Percentiles rank a stretch among this genome's conserved stretches.
phyloP scores from a whole-genome alignment of 2,113 vertebrate species.

The Oplegnathus fasciatus region DNA sequence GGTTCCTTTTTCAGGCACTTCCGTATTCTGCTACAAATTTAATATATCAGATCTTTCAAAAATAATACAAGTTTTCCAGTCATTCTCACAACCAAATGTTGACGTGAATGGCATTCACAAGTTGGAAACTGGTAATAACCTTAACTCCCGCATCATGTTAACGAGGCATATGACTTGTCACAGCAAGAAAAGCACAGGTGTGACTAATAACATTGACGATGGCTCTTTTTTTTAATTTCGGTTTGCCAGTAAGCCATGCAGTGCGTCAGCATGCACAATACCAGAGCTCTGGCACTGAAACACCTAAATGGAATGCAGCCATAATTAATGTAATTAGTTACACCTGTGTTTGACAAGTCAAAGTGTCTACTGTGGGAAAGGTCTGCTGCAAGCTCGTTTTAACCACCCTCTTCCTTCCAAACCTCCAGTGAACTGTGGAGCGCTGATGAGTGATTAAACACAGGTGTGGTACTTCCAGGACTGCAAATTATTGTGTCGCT shows the following conservation, averaged over 20 bases:
- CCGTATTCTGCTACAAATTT: not conserved
- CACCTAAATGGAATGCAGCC: slow-evolving; percentile 7
- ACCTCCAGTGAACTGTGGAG: slow-evolving; percentile 4
- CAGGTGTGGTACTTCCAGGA: slow-evolving; percentile 18
- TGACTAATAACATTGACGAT: not conserved
- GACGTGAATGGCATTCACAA: not conserved
- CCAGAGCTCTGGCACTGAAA: not conserved
- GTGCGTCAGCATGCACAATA: slow-evolving; percentile 22
- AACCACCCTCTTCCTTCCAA: not conserved
- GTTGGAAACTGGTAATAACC: not conserved
- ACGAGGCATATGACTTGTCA: not conserved
- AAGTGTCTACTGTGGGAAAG: not conserved
- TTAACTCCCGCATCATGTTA: too few species aligned
- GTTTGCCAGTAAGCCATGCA: not conserved
- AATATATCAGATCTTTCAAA: not conserved
- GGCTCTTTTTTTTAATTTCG: not conserved
- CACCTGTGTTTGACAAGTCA: slow-evolving; percentile 44
- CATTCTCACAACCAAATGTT: not conserved
- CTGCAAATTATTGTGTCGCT: not conserved
- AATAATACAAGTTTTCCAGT: not conserved
- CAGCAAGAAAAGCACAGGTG: not conserved
- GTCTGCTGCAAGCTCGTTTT: slow-evolving; percentile 5
- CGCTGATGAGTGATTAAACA: slow-evolving; percentile 36
- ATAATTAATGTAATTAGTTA: slow-evolving; percentile 59
- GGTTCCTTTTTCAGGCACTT: not conserved